Evolutionary conservation across 2,888 invertebrate species (phyloP).

Genomic region (Margaritifera margaritifera): DNA sequence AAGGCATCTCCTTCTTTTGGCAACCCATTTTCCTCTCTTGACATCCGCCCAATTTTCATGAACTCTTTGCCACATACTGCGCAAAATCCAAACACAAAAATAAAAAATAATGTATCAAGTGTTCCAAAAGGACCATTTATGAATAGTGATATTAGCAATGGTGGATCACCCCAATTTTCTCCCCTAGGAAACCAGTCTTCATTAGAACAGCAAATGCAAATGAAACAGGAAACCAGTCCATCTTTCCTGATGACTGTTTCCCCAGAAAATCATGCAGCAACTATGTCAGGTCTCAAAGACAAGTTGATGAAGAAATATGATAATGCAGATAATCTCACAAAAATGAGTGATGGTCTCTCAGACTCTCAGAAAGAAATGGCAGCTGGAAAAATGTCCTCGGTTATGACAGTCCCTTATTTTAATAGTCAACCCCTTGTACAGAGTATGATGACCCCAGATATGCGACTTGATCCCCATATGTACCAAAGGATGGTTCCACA

Average conservation of each 20-base stretch:
- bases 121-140: constrained; percentile 28
- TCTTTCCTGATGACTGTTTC: constrained; percentile 27
- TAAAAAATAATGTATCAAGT: constrained; percentile 16
- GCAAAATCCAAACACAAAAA: background rate
- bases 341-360: too few species aligned
- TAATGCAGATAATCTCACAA: constrained; percentile 55
- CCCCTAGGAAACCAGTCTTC: constrained; percentile 4
- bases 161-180: constrained; percentile 5
- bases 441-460: constrained; percentile 25
- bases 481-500: too few species aligned
- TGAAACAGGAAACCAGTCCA: constrained; percentile 6
- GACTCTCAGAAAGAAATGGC: background rate
- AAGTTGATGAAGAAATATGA: constrained; percentile 58
- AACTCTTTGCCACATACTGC: background rate
- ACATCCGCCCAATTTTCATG: constrained; percentile 6
- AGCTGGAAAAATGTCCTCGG: background rate
- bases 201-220: constrained; percentile 12
- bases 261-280: constrained; percentile 33
- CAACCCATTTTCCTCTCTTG: background rate
- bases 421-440: background rate
- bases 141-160: constrained; percentile 13
- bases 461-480: constrained; percentile 3
- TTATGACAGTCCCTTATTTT: constrained; percentile 3
- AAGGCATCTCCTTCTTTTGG: constrained; percentile 40
- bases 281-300: constrained; percentile 59